Base-by-base conservation (phyloP, 2,113 vertebrate genomes). In the Piaya cayana region DNA sequence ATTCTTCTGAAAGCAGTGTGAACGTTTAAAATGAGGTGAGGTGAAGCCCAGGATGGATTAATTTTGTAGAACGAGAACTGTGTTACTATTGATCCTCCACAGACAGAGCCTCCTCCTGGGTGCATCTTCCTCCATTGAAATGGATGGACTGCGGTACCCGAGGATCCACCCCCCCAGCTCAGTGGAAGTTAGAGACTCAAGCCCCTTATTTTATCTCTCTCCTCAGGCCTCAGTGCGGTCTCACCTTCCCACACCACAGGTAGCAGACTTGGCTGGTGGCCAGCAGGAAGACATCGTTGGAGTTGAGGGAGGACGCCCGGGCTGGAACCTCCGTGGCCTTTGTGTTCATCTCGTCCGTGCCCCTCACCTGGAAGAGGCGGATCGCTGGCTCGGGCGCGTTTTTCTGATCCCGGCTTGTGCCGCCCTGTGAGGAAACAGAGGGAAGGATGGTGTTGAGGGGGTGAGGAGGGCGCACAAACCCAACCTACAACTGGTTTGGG, bases 231-330 rank as follows among this genome's bases (percentile, higher is more conserved):
- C 4, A 0, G 3, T 49, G 49, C 14, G 12, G 27, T 52, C 71
- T 62, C 92, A 98, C 99, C 99, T 99, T 99, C 69, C 99, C 99
- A 4, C 98, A 99, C 99, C 99, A 99, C 97, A 99, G 96, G 96
- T 98, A 98, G 85, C 98, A 98, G 7, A 96, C 70, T 7, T 95
- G 95, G 52, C 97, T 96, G 5, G 98, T 98, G 27, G 97, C 96
- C 29, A 99, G 97, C 88, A 99, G 93, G 95, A 99, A 99, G 63
- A 99, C 98, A 0, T 99, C 99, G 0, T 99, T 99, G 96, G 97
- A 98, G 96, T 98, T 99, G 60, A 99, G 98, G 2, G 98, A 99
- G 12, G 98, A 97, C 4, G 99, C 98, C 47, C 98, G 95, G 25
- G 98, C 97, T 1, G 93, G 97, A 47, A 99, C 98, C 58, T 99